Conservation (phyloP, 2,113 vertebrate genomes). For the Coryphaenoides rupestris region DNA sequence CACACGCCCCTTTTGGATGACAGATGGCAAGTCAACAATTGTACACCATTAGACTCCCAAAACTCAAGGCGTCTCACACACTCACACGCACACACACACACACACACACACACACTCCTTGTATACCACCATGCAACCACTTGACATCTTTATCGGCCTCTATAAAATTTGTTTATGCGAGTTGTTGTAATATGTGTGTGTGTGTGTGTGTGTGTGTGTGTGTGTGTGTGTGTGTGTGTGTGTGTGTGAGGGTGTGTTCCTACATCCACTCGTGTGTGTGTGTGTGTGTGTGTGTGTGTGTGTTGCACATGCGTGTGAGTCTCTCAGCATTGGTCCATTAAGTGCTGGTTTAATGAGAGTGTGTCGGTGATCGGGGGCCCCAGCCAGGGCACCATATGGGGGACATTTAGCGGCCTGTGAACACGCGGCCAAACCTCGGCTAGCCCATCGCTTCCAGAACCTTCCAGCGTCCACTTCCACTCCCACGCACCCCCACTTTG, state of each 20-base stretch:
- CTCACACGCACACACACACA: constrained; percentile 39
- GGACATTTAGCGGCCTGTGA: constrained; percentile 95
- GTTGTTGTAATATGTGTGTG: constrained; percentile 14
- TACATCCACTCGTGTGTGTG: neutral
- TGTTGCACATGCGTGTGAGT: too few species aligned
- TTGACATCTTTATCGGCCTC: constrained; percentile 51
- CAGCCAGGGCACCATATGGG: constrained; percentile 95
- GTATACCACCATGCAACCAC: constrained; percentile 38
- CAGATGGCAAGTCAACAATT: constrained; percentile 99
- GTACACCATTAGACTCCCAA: constrained; percentile 74
- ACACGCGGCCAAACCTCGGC: constrained; percentile 89
- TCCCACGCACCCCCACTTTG: constrained; percentile 43
- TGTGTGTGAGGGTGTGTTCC: neutral
- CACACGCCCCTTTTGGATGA: constrained; percentile 80
- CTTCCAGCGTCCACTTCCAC: constrained; percentile 80
- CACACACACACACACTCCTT: constrained; percentile 65
- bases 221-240: too few species aligned
- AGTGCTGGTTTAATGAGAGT: constrained; percentile 78
- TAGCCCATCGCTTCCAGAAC: constrained; percentile 85
- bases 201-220: constrained; percentile 23
- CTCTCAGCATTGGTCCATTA: constrained; percentile 77
- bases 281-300: constrained; percentile 12
- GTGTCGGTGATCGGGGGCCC: constrained; percentile 80
- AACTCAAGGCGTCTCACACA: constrained; percentile 27
- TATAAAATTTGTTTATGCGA: constrained; percentile 29